Evolutionary conservation across 2,888 invertebrate species (phyloP).

Genomic region (Luperina testacea): DNA sequence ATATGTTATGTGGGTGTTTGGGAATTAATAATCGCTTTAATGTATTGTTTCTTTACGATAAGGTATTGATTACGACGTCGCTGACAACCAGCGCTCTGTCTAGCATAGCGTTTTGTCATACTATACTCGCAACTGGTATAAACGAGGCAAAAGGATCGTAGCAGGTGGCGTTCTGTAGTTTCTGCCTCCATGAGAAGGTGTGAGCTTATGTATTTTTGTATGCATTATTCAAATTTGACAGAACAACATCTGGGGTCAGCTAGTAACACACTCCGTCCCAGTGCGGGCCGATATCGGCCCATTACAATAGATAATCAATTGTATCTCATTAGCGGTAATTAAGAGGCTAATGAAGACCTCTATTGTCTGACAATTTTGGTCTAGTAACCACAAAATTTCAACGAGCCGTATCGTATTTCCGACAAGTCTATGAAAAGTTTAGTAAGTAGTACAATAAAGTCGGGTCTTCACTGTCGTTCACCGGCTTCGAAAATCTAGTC

Average conservation of each 20-base stretch:
- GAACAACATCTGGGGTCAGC: neutral
- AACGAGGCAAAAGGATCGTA: no score
- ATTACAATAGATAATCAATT: no score
- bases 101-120: no score
- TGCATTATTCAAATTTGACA: neutral
- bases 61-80: neutral
- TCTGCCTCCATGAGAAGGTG: neutral
- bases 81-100: no score
- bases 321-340: no score
- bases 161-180: no score
- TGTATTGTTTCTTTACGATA: neutral
- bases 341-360: neutral
- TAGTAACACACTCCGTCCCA: neutral
- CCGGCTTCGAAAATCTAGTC: slow-evolving; percentile 49
- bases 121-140: no score
- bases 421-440: slow-evolving; percentile 14
- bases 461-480: slow-evolving; percentile 34
- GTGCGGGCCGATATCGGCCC: no score
- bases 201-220: neutral
- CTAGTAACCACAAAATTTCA: neutral
- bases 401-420: neutral
- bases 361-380: neutral
- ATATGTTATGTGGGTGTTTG: neutral
- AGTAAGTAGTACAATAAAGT: slow-evolving; percentile 27
- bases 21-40: slow-evolving; percentile 2